A percentile compares a stretch with the other conserved stretches of the same genome.
Conservation (phyloP, 2,888 invertebrate genomes). For the Temnothorax ravouxi region DNA sequence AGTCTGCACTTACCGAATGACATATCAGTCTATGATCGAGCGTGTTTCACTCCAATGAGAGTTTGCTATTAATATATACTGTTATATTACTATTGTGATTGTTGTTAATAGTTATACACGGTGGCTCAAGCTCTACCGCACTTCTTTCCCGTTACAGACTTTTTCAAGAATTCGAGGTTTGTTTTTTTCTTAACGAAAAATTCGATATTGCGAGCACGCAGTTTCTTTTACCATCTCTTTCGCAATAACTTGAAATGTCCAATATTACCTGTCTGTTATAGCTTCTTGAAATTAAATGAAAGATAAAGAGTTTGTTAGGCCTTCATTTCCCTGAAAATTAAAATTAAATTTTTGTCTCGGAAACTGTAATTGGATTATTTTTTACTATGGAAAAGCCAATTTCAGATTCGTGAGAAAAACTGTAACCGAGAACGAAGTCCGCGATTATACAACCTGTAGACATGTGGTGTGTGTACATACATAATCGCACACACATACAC, state of each 20-base stretch:
- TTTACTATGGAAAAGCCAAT: not conserved
- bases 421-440: constrained; percentile 33
- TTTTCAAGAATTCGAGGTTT: constrained; percentile 8
- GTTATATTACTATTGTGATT: constrained; percentile 66
- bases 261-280: not conserved
- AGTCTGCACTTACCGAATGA: constrained; percentile 24
- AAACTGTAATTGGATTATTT: not conserved
- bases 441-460: constrained; percentile 51
- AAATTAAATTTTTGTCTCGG: not conserved
- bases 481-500: constrained; percentile 21
- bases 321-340: not conserved
- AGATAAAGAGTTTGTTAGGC: not conserved
- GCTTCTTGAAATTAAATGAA: not conserved
- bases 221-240: not conserved
- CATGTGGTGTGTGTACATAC: constrained; percentile 29
- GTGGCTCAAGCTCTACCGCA: constrained; percentile 58
- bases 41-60: constrained; percentile 75
- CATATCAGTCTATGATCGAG: constrained; percentile 56
- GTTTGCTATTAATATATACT: constrained; percentile 43
- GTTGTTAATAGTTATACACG: constrained; percentile 52
- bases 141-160: constrained; percentile 29
- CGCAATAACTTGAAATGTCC: not conserved
- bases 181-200: constrained; percentile 11
- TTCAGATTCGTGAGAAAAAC: constrained; percentile 29
- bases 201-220: not conserved